Conservation (phyloP, 2,888 invertebrate species). For the Drosophila cracens region DNA sequence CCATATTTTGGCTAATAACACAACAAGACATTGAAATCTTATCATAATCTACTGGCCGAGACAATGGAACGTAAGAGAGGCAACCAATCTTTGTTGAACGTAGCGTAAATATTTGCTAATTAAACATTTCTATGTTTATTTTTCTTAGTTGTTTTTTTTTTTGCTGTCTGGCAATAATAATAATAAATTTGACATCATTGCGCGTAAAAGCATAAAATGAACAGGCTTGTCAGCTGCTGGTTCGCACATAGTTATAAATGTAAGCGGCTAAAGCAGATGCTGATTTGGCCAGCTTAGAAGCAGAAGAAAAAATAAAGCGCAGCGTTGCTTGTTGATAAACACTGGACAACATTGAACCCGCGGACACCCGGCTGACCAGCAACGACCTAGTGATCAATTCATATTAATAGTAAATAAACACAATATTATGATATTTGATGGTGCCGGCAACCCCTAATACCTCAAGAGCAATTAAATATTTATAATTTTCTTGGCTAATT, state of each 20-base stretch:
- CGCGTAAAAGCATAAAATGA: slow-evolving; percentile 69
- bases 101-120: slow-evolving; percentile 75
- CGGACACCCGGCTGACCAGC: slow-evolving; percentile 26
- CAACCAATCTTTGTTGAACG: slow-evolving; percentile 36
- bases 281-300: slow-evolving; percentile 21
- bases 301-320: neutral
- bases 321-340: slow-evolving; percentile 43
- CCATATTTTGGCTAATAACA: slow-evolving; percentile 44
- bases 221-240: slow-evolving; percentile 13
- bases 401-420: slow-evolving; percentile 56
- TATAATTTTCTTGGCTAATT: slow-evolving; percentile 20
- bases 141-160: slow-evolving; percentile 36
- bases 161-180: slow-evolving; percentile 47
- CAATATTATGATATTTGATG: slow-evolving; percentile 37
- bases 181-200: slow-evolving; percentile 79
- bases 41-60: slow-evolving; percentile 44
- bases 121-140: slow-evolving; percentile 66
- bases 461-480: slow-evolving; percentile 6
- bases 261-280: slow-evolving; percentile 51
- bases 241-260: slow-evolving; percentile 38
- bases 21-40: slow-evolving; percentile 38
- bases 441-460: slow-evolving; percentile 33
- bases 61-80: slow-evolving; percentile 34
- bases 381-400: slow-evolving; percentile 76
- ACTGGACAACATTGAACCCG: slow-evolving; percentile 64